Evolutionary conservation across 2,113 vertebrate genomes (phyloP).

Genomic region (Scomber japonicus): DNA sequence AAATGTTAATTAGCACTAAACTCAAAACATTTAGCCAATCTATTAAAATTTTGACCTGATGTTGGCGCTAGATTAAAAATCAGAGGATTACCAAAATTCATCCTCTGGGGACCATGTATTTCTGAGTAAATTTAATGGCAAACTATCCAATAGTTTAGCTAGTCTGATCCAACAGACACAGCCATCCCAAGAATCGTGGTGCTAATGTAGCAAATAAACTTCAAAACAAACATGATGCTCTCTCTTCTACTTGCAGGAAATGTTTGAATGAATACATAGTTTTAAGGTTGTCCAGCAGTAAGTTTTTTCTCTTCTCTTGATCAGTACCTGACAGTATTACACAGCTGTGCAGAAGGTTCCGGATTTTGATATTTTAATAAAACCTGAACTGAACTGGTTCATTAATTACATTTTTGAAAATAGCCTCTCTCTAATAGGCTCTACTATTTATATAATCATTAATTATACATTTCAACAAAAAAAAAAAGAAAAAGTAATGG

Average conservation of each 20-base stretch:
- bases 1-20: too few species aligned
- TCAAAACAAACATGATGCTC: background rate
- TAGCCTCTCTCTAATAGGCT: background rate
- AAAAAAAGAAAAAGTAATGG: conserved; percentile 3
- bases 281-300: background rate
- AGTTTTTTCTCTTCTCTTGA: too few species aligned
- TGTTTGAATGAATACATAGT: background rate
- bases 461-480: conserved; percentile 21
- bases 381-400: background rate
- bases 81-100: too few species aligned
- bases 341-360: background rate
- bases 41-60: too few species aligned
- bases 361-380: background rate
- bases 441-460: conserved; percentile 21
- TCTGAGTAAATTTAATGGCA: background rate
- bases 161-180: too few species aligned
- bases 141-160: background rate
- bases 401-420: background rate
- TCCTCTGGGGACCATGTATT: too few species aligned
- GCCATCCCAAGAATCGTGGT: too few species aligned
- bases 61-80: too few species aligned
- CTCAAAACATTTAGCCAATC: too few species aligned
- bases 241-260: background rate
- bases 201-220: too few species aligned
- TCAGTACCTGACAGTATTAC: background rate